A percentile compares a stretch with the other conserved stretches of the same genome.
Evolutionary conservation across 1,140 invertebrate genomes (phyloP).

Genomic region (Heliconius congener): DNA sequence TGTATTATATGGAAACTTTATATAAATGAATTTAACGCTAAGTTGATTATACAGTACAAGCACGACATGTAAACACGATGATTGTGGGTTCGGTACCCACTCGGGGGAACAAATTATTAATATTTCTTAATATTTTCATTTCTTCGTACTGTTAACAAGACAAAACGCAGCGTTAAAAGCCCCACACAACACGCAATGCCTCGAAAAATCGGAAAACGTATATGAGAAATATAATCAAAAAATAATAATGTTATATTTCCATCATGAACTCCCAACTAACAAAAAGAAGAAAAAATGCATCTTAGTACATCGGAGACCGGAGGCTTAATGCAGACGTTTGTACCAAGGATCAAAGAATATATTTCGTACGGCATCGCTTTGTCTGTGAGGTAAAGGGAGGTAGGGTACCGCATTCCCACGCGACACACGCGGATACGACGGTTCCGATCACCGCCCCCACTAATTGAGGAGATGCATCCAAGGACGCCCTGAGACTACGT

Average conservation of each 20-base stretch:
- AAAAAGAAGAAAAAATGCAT: not conserved
- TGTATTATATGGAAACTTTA: not conserved
- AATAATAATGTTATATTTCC: not conserved
- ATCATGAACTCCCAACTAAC: not conserved
- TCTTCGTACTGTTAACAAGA: too few relatives aligned
- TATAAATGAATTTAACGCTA: not conserved
- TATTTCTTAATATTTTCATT: too few relatives aligned
- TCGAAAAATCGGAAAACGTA: too few relatives aligned
- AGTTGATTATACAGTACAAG: too few relatives aligned
- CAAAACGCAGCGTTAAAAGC: too few relatives aligned
- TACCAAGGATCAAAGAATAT: conserved; percentile 28
- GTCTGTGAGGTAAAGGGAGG: conserved; percentile 33
- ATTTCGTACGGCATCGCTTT: conserved; percentile 31
- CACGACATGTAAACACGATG: too few relatives aligned
- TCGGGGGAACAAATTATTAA: too few relatives aligned
- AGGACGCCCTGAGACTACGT: conserved; percentile 40
- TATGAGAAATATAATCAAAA: too few relatives aligned
- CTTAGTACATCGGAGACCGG: not conserved
- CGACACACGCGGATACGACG: conserved; percentile 58
- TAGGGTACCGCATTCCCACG: conserved; percentile 62
- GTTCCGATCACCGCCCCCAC: conserved; percentile 67
- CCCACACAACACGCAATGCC: too few relatives aligned
- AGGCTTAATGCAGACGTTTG: conserved; percentile 10
- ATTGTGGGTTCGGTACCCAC: too few relatives aligned
- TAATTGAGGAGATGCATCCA: conserved; percentile 66